phyloP scores from a whole-genome alignment of 2,797 vertebrate genomes.

The Halcyon leucocephala region DNA sequence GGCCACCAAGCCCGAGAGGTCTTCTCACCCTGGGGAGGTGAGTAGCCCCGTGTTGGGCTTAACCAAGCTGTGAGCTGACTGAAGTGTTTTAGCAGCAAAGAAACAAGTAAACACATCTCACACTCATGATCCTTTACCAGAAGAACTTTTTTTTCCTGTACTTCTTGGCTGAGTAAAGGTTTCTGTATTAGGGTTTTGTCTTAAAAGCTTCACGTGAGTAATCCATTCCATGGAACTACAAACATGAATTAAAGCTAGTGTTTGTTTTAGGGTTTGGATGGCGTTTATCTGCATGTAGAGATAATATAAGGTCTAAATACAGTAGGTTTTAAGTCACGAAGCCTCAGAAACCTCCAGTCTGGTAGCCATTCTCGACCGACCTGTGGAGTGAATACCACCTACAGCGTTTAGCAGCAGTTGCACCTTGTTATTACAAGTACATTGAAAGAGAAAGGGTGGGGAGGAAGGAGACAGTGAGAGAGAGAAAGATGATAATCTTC shows the following conservation, averaged over 20 bases:
- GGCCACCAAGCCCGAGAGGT: background rate
- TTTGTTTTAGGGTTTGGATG: background rate
- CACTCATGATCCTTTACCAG: background rate
- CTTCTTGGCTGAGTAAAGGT: conserved; percentile 16
- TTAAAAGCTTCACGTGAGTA: conserved; percentile 1
- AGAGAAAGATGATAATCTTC: background rate
- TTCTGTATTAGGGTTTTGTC: conserved; percentile 18
- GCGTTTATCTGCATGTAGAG: background rate
- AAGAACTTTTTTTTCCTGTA: background rate
- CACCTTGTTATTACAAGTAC: background rate
- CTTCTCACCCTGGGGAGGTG: background rate
- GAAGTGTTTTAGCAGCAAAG: background rate
- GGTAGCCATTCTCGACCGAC: background rate
- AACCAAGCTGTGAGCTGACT: background rate
- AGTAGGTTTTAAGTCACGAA: background rate
- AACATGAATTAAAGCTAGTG: background rate
- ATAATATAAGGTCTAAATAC: background rate
- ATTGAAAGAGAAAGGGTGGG: background rate
- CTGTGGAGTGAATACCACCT: background rate
- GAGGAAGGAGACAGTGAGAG: background rate
- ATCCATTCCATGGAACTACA: background rate
- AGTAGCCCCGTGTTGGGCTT: background rate
- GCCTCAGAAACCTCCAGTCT: background rate
- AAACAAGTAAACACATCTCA: background rate
- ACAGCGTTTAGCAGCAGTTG: background rate